Evolutionary conservation across 2,888 invertebrate species (phyloP).

Genomic region (Macrosiphum euphorbiae): DNA sequence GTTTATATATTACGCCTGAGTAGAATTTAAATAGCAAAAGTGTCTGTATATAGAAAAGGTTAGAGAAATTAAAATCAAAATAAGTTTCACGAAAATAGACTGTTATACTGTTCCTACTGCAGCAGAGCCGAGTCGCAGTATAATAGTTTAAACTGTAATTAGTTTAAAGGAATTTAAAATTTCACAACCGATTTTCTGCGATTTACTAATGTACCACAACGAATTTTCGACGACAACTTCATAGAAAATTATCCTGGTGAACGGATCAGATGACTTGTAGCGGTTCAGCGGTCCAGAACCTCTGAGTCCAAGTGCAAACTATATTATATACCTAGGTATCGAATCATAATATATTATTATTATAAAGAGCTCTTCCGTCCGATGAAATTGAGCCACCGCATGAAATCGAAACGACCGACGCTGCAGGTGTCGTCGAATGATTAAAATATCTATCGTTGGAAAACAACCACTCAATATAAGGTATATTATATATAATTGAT

Average conservation of each 20-base stretch:
- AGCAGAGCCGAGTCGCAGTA: not conserved
- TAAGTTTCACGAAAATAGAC: constrained; percentile 1
- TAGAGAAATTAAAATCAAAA: constrained; percentile 42
- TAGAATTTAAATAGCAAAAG: constrained; percentile 45
- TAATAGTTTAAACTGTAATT: not conserved
- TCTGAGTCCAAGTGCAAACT: not conserved
- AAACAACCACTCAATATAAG: not conserved
- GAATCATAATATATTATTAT: not conserved
- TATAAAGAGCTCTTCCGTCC: constrained; percentile 7
- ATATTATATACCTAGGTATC: not conserved
- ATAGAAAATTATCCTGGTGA: constrained; percentile 28
- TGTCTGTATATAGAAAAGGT: not conserved
- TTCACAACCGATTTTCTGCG: constrained; percentile 35
- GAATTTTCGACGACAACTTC: constrained; percentile 30
- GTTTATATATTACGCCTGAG: not conserved
- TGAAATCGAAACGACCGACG: not conserved
- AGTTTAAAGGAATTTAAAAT: constrained; percentile 24
- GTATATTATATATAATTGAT: not conserved
- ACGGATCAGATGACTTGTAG: constrained; percentile 37
- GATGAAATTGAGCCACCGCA: not conserved
- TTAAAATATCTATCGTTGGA: not conserved
- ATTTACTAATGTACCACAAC: not conserved
- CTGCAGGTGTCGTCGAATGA: not conserved
- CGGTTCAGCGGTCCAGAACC: constrained; percentile 51
- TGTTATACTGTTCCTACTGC: not conserved